Conservation (phyloP, 1,140 invertebrate genomes). For the Ctenoplectra terminalis region DNA sequence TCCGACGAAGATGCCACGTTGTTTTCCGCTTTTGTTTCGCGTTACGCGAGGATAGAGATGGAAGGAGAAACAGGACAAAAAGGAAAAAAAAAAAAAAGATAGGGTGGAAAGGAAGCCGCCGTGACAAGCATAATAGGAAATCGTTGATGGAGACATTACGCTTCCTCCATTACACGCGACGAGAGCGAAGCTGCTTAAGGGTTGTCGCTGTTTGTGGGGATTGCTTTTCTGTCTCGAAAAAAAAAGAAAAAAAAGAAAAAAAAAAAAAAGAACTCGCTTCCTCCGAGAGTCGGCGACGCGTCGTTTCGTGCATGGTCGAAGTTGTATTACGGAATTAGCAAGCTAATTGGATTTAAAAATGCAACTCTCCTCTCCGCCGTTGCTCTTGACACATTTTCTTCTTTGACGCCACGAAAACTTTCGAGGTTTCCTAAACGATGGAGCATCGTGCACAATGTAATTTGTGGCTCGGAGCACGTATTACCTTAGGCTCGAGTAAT, state of each 20-base stretch:
- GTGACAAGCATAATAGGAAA: constrained; percentile 59
- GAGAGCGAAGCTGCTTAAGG: constrained; percentile 28
- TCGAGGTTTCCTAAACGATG: no score
- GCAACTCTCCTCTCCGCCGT: no score
- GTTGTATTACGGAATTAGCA: constrained; percentile 13
- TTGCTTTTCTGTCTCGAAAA: constrained; percentile 31
- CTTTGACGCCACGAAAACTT: not conserved
- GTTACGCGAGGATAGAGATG: not conserved
- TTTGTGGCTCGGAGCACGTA: not conserved
- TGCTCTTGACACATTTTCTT: not conserved
- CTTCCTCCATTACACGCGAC: constrained; percentile 42
- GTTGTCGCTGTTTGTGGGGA: constrained; percentile 12
- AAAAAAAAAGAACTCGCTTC: no score
- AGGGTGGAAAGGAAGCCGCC: not conserved
- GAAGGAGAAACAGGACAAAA: not conserved
- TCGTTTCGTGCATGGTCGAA: constrained; percentile 22
- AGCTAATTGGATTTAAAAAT: constrained; percentile 34
- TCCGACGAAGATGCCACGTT: not conserved
- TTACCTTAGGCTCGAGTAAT: not conserved
- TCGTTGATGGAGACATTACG: constrained; percentile 64
- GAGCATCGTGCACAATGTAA: not conserved
- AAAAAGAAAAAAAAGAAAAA: no score
- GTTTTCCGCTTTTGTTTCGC: constrained; percentile 8
- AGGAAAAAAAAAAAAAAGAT: no score
- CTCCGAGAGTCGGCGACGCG: not conserved